Conservation (phyloP, 2,113 vertebrate genomes). For the Prolemur simus region DNA sequence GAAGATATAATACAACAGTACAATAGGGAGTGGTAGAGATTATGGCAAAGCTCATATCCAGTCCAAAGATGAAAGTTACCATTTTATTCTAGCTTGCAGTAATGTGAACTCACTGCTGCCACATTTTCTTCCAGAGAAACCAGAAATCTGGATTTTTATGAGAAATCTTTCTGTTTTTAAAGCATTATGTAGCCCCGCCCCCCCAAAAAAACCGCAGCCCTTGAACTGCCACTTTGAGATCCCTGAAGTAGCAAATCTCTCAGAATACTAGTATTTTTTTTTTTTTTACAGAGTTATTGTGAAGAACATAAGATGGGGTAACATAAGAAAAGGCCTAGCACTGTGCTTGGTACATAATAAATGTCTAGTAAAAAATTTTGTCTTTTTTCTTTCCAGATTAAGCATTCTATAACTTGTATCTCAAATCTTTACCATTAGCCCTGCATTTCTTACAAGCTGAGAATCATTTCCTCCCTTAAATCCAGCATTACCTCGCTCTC, state of each 20-base stretch:
- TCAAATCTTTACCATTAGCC: neutral
- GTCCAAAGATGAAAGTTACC: neutral
- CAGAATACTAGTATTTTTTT: neutral
- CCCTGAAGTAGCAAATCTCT: neutral
- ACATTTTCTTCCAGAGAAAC: neutral
- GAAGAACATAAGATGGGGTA: neutral
- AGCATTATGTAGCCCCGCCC: neutral
- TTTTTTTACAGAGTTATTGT: neutral
- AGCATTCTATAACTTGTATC: neutral
- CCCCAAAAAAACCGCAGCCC: neutral
- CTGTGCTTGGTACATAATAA: neutral
- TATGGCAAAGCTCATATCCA: neutral
- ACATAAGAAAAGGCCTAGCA: neutral
- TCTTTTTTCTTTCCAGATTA: neutral
- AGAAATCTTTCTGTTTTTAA: conserved; percentile 13
- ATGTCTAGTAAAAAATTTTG: neutral
- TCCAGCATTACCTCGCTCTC: neutral
- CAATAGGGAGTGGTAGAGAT: neutral
- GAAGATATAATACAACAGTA: neutral
- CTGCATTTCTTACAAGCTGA: neutral
- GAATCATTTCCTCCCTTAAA: neutral
- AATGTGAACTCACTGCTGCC: neutral
- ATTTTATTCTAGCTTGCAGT: neutral
- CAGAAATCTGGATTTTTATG: neutral
- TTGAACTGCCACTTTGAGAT: neutral